phyloP scores from a whole-genome alignment of 2,113 vertebrate species.

The Aldabrachelys gigantea region DNA sequence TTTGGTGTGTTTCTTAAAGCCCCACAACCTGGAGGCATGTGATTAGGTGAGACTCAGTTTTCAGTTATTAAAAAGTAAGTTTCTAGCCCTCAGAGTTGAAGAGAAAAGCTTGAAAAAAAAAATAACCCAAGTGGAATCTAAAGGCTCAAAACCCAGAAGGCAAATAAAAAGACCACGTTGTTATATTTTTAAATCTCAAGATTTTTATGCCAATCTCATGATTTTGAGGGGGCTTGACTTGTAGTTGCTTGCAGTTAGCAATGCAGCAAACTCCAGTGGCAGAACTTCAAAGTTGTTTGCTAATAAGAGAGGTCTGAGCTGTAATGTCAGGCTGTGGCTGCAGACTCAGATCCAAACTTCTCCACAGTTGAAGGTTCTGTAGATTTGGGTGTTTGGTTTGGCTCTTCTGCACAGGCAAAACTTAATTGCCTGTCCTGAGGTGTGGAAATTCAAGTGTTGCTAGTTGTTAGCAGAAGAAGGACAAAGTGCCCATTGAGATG shows the following conservation, averaged over 20 bases:
- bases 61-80: background rate
- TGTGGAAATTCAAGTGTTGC: constrained; percentile 43
- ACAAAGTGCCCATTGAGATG: constrained; percentile 44
- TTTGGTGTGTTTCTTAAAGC: background rate
- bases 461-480: background rate
- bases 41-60: background rate
- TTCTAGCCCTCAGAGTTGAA: background rate
- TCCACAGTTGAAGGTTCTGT: background rate
- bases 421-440: constrained; percentile 19
- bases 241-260: background rate
- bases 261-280: background rate
- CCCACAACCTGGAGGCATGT: background rate
- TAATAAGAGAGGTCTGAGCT: background rate
- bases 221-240: background rate
- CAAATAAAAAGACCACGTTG: fast-evolving
- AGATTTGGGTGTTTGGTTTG: fast-evolving
- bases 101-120: background rate
- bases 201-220: background rate
- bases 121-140: background rate
- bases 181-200: background rate
- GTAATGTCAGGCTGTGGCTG: background rate
- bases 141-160: background rate
- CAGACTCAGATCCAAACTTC: background rate
- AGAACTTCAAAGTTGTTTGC: background rate
- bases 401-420: constrained; percentile 13